Base-by-base conservation (phyloP, 2,888 invertebrate genomes). In the Callosobruchus maculatus region DNA sequence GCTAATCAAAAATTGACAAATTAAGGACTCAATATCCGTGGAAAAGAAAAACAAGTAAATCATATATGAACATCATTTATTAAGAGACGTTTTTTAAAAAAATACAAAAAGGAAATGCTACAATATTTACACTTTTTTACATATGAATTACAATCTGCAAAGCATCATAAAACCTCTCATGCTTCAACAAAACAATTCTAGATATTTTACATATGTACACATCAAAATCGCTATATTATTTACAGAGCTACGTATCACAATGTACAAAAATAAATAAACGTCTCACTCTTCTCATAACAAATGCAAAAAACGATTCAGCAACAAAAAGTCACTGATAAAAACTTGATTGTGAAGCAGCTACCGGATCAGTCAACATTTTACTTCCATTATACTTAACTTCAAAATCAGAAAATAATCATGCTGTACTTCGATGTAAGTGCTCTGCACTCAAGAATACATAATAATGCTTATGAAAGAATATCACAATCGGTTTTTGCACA, bases 401-500 rank as follows among this genome's bases (percentile, higher is more conserved):
- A 49, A 49, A 49, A 49, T 49, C 49, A 18, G 49, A 49, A 18
- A 49, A 49, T 26, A 49, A 18, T 49, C 18, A 72, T 69, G 71
- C 73, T 75, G 73, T 73, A 75, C 75, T 31, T 71, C 21, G 67
- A 71, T 68, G 49, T 67, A 72, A 77, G 76, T 72, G 77, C 74
- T 77, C 76, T 66, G 77, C 78, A 78, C 78, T 76, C 71, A 66
- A 73, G 68, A 66, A 68, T 21, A 49, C 72, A 68, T 72, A 68
- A 71, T 20, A 74, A 30, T n/a, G 21, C 71, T 71, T 67, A 67
- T 20, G 20, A 72, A 20, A 68, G 22, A 74, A 77, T 78, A 79
- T 78, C 78, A 77, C 78, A 82, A 21, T 67, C 20, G 22, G 70
- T 67, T 72, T 69, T 71, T 73, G 72, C 76, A 73, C 74, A 72